Base-by-base conservation (phyloP, 2,113 vertebrate species). In the Catharus bicknelli region DNA sequence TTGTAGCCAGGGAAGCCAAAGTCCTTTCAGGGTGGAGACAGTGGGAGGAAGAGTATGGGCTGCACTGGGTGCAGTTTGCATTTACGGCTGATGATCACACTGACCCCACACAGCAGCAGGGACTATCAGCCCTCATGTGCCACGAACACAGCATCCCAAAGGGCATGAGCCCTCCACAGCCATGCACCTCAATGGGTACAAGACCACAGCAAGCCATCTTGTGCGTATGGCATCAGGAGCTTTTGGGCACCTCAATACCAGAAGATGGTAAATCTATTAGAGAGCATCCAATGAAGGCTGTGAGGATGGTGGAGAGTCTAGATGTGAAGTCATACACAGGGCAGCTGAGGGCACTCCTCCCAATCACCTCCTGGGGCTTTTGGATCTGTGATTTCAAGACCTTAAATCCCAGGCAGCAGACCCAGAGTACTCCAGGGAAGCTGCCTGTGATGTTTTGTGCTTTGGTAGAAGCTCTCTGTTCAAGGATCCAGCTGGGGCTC, bases 41-140 rank as follows among this genome's bases (percentile, higher is more conserved):
- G 96, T 97, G 96, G 93, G 99, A 99, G n/a, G 98, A 98, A 68
- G 99, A 99, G 13, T 92, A 96, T 34, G 98, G 98, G 70, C 97
- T 98, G 87, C 98, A 99, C 18, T 97, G 32, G 0, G 97, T 98
- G 20, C 75, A 99, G 96, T 93, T 98, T 96, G 92, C 98, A 99
- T 50, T 98, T 96, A 98, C 96, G 98, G 96, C 97, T 98, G 73
- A 98, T 98, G 81, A 98, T 98, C 78, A 98, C 98, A 1, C 98
- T 98, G 2, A 99, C 97, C 9, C 98, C 98, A 34, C 98, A 98
- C 98, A 99, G 93, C 81, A 70, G 67, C 40, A 73, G 62, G 36
- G 42, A 42, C 29, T 2, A 3, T 30, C 6, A 32, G n/a, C 47
- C n/a, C n/a, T 69, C 29, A 29, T 13, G 19, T 45, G 13, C 27